Conservation (phyloP, 2,113 vertebrate genomes). For the Rhinoderma darwinii region DNA sequence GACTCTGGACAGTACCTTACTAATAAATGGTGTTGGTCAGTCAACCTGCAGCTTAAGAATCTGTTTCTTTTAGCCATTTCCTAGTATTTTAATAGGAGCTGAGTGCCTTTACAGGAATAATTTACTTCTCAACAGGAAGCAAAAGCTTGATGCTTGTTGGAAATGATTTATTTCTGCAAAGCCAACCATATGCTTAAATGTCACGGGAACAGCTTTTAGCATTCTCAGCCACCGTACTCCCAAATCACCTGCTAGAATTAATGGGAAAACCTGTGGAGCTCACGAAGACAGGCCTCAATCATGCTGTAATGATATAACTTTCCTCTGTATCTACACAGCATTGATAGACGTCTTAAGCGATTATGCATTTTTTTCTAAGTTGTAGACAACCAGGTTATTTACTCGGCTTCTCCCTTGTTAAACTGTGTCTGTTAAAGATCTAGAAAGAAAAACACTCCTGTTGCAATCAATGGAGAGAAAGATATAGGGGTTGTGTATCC, state of each 20-base stretch:
- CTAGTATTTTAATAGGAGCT: constrained; percentile 45
- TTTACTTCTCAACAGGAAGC: constrained; percentile 57
- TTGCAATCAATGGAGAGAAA: not conserved
- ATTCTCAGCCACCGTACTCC: constrained; percentile 39
- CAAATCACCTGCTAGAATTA: constrained; percentile 55
- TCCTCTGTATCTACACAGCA: not conserved
- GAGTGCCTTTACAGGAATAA: constrained; percentile 59
- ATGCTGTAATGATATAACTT: constrained; percentile 32
- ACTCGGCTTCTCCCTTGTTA: not conserved
- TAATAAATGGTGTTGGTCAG: constrained; percentile 49
- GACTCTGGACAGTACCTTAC: constrained; percentile 12
- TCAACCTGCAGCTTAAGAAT: constrained; percentile 51
- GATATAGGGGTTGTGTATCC: not conserved
- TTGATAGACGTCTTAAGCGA: constrained; percentile 10
- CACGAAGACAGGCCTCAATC: constrained; percentile 53
- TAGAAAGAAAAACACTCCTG: not conserved
- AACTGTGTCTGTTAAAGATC: not conserved
- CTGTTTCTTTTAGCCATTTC: constrained; percentile 56
- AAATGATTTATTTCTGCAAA: constrained; percentile 60
- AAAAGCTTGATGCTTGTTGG: constrained; percentile 54
- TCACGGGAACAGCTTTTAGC: constrained; percentile 49
- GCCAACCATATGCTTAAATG: constrained; percentile 58
- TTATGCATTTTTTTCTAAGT: not conserved
- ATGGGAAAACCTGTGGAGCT: constrained; percentile 52
- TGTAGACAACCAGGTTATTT: not conserved